These are phyloP conservation scores for Protomyctophum bolini DNA, from an alignment of 2,113 vertebrate genomes.

Conservation along the genomic window DNA sequence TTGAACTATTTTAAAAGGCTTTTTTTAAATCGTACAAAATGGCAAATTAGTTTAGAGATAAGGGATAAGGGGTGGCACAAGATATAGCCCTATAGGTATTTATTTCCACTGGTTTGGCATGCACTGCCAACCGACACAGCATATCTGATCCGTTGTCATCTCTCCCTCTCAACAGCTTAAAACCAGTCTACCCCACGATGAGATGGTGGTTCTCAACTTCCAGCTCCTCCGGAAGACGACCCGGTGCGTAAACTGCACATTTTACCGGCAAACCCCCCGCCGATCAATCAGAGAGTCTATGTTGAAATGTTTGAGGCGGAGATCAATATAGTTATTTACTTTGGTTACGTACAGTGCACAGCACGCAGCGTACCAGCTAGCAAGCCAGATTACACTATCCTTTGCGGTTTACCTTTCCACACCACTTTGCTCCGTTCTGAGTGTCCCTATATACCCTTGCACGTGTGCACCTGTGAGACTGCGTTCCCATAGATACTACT, in stretches of 20 bases:
- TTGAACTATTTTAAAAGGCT: no score
- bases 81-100: not conserved
- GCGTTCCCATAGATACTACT: no score
- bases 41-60: no score
- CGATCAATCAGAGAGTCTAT: not conserved
- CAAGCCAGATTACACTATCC: no score
- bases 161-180: constrained; percentile 62
- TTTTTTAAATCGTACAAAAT: no score
- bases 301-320: not conserved
- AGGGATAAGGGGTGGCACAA: no score
- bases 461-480: no score
- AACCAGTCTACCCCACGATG: constrained; percentile 46
- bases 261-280: not conserved
- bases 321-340: not conserved
- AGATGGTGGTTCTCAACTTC: constrained; percentile 69
- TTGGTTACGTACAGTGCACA: no score
- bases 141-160: not conserved
- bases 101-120: not conserved
- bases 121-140: not conserved
- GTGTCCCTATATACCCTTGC: no score
- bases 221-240: constrained; percentile 40
- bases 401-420: no score
- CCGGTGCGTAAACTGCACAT: constrained; percentile 42
- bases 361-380: no score
- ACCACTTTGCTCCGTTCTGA: no score